phyloP scores from a whole-genome alignment of 2,888 invertebrate genomes.

The Ditula angustiorana region DNA sequence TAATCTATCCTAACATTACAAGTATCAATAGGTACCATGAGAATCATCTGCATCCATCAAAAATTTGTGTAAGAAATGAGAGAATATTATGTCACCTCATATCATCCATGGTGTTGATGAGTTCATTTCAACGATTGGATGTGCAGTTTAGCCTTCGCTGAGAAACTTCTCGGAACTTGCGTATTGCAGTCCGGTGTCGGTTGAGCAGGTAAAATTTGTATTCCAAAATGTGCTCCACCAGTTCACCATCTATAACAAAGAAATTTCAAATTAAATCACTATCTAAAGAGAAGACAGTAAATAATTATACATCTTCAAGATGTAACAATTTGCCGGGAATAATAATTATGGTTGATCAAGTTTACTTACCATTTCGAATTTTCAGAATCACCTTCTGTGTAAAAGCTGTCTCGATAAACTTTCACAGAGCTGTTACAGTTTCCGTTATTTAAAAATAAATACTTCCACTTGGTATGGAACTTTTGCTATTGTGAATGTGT shows the following conservation, averaged over 20 bases:
- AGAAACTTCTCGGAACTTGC: background rate
- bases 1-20: conserved; percentile 47
- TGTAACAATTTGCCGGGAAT: background rate
- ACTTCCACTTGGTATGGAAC: conserved; percentile 58
- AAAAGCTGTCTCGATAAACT: conserved; percentile 45
- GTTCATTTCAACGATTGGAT: background rate
- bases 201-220: background rate
- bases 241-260: conserved; percentile 18
- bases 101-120: conserved; percentile 2
- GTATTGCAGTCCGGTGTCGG: background rate
- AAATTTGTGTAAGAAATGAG: background rate
- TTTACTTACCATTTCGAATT: conserved; percentile 45
- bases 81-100: conserved; percentile 8
- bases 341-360: background rate
- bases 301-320: background rate
- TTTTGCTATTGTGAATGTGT: conserved; percentile 32
- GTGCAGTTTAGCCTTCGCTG: background rate
- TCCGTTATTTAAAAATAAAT: conserved; percentile 61
- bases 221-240: background rate
- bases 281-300: background rate
- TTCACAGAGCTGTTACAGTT: conserved; percentile 23
- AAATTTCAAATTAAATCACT: background rate
- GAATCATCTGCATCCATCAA: background rate
- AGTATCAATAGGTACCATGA: background rate
- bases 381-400: conserved; percentile 53